phyloP scores from a whole-genome alignment of 1,140 invertebrate species.

The Aphidius gifuensis region DNA sequence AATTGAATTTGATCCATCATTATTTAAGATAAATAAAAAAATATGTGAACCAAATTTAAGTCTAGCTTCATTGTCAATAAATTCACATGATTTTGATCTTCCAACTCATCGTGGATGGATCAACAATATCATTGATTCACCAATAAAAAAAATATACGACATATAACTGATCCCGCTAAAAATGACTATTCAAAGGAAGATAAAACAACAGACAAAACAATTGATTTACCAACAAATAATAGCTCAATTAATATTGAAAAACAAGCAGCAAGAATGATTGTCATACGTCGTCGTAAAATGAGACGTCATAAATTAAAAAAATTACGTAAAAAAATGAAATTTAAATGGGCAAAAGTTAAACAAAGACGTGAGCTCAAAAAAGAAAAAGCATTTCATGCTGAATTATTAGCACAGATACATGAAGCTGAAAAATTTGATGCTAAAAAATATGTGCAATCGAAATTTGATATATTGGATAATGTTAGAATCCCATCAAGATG shows the following conservation, averaged over 20 bases:
- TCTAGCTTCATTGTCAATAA: neutral
- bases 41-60: conserved; percentile 4
- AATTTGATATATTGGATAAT: conserved; percentile 62
- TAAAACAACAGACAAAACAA: conserved; percentile 28
- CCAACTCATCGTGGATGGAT: neutral
- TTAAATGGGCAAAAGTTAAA: conserved; percentile 67
- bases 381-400: conserved; percentile 74
- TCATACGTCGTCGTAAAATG: conserved; percentile 80
- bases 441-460: conserved; percentile 65
- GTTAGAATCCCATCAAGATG: conserved; percentile 62
- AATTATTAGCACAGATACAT: conserved; percentile 66
- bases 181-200: conserved; percentile 18
- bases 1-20: neutral
- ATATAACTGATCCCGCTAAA: conserved; percentile 16
- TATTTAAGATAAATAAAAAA: neutral
- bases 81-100: neutral
- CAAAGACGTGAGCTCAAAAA: conserved; percentile 67
- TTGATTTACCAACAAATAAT: conserved; percentile 37
- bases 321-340: conserved; percentile 73
- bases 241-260: conserved; percentile 51
- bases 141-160: neutral
- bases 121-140: conserved; percentile 10
- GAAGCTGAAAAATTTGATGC: conserved; percentile 73
- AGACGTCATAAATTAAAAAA: conserved; percentile 81
- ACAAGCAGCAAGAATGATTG: conserved; percentile 69